A percentile compares a stretch with the other conserved stretches of the same genome.
These are phyloP conservation scores for Chloebia gouldiae DNA, from an alignment of 2,113 vertebrate species.

Conservation along the genomic window DNA sequence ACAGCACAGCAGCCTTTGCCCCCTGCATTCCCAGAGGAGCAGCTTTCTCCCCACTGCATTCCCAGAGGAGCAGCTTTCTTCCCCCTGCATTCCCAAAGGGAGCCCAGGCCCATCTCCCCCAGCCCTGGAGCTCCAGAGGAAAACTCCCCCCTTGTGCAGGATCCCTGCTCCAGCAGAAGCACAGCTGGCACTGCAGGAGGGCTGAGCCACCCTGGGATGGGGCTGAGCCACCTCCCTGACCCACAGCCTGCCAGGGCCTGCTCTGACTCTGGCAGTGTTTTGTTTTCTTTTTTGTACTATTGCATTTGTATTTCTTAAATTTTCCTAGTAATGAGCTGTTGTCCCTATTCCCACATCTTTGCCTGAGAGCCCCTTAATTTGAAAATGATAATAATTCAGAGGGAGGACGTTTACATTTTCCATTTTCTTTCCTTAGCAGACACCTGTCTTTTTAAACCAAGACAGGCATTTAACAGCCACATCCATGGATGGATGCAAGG, in stretches of 20 bases:
- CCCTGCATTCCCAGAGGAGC: neutral
- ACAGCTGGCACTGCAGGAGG: neutral
- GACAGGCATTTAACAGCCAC: neutral
- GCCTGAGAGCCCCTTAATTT: neutral
- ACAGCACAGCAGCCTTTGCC: neutral
- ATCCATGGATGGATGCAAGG: neutral
- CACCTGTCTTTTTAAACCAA: neutral
- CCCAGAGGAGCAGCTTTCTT: neutral
- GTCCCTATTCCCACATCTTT: neutral
- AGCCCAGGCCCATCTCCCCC: neutral
- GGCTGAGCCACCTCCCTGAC: neutral
- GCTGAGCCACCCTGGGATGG: neutral
- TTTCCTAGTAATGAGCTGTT: neutral
- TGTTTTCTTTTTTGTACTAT: neutral
- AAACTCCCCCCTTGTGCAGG: neutral
- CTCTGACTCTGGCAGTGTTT: neutral
- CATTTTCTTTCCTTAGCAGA: neutral
- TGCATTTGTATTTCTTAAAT: neutral
- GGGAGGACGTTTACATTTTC: neutral
- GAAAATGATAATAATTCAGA: neutral
- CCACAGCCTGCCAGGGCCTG: neutral
- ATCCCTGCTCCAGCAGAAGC: neutral
- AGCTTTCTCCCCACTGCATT: neutral
- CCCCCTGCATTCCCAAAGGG: neutral
- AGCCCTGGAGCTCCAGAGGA: neutral